phyloP scores from a whole-genome alignment of 2,797 vertebrate species.

The Eulemur rubriventer region DNA sequence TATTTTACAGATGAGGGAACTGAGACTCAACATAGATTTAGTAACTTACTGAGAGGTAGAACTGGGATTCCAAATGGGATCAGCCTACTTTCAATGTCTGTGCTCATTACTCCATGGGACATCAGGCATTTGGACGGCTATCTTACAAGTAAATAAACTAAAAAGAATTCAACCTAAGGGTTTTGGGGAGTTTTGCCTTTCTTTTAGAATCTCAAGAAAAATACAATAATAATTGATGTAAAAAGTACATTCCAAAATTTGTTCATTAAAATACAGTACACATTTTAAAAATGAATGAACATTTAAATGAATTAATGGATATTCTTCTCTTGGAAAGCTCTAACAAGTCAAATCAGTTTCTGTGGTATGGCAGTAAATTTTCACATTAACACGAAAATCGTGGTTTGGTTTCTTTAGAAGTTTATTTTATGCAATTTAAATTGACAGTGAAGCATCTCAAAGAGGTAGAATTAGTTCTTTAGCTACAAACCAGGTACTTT shows the following conservation, averaged over 20 bases:
- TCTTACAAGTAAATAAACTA: not conserved
- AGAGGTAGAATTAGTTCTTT: constrained; percentile 49
- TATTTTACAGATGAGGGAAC: constrained; percentile 17
- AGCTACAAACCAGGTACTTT: constrained; percentile 49
- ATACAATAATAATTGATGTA: not conserved
- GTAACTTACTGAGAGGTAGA: not conserved
- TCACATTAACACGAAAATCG: constrained; percentile 45
- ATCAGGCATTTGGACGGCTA: not conserved
- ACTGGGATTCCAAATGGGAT: not conserved
- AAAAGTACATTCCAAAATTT: not conserved
- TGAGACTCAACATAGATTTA: not conserved
- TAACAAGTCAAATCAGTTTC: constrained; percentile 37
- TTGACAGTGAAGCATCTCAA: constrained; percentile 56
- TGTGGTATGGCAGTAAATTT: not conserved
- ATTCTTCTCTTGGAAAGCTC: not conserved
- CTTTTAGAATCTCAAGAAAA: not conserved
- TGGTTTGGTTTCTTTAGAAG: constrained; percentile 47
- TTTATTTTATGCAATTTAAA: constrained; percentile 54
- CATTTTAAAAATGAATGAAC: not conserved
- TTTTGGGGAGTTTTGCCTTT: not conserved
- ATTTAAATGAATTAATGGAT: not conserved
- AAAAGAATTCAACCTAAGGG: not conserved
- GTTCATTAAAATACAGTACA: not conserved
- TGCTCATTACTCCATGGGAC: not conserved
- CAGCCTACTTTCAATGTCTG: not conserved